Conservation (phyloP, 2,888 invertebrate genomes). For the Philonicus albiceps region DNA sequence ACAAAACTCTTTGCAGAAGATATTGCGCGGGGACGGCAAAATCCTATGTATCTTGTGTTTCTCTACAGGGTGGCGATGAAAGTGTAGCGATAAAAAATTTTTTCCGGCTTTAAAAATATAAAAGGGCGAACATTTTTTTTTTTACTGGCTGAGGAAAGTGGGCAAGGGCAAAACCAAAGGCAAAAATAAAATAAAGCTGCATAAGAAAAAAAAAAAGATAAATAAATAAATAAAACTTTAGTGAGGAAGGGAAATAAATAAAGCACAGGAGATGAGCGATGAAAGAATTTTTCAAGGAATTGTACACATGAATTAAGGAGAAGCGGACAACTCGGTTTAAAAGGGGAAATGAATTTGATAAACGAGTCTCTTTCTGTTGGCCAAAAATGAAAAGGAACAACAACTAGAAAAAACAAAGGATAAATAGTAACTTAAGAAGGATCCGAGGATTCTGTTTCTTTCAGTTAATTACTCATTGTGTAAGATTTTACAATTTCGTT, state of each 20-base stretch:
- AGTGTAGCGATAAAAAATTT: neutral
- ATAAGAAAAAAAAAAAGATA: neutral
- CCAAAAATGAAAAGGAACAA: neutral
- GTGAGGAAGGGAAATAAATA: neutral
- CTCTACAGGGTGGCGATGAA: neutral
- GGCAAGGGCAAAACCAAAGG: neutral
- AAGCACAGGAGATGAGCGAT: neutral
- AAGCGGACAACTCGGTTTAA: neutral
- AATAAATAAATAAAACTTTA: too few relatives aligned
- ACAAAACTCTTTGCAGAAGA: neutral
- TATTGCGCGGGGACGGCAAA: neutral
- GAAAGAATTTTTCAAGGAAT: neutral
- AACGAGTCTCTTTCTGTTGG: neutral
- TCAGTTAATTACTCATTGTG: neutral
- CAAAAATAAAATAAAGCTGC: neutral
- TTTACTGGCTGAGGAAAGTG: neutral
- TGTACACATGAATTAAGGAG: neutral
- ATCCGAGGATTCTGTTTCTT: neutral
- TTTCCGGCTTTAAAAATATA: neutral
- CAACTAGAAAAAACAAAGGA: neutral
- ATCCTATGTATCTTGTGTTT: neutral
- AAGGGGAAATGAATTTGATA: slow-evolving; percentile 11
- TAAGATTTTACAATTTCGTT: neutral
- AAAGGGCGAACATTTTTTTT: neutral
- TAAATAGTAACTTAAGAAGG: neutral